phyloP scores from a whole-genome alignment of 35 echinoderm and acorn worm genomes.

The Ptychodera flava region DNA sequence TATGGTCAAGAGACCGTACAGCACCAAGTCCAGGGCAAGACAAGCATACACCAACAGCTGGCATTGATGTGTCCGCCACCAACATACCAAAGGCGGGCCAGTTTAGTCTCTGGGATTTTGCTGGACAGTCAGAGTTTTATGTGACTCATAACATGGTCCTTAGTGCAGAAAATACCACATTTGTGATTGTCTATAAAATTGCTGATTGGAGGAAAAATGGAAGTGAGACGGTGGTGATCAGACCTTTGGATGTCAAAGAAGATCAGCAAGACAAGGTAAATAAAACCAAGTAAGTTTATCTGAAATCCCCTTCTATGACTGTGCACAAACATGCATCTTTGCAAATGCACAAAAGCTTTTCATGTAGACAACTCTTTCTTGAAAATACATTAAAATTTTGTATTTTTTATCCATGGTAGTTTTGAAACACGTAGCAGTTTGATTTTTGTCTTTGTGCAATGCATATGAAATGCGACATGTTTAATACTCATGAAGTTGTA shows the following conservation, averaged over 20 bases:
- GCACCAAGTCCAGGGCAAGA: background rate
- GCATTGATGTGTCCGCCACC: background rate
- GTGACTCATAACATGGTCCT: slow-evolving; percentile 1
- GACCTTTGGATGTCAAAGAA: background rate
- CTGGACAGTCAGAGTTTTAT: slow-evolving; percentile 7
- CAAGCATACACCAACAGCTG: background rate
- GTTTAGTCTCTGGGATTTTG: slow-evolving; percentile 14
- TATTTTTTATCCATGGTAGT: no score
- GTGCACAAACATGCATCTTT: no score
- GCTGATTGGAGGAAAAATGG: background rate
- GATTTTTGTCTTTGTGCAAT: no score
- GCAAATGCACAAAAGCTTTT: no score
- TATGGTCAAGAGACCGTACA: no score
- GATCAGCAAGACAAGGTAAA: background rate
- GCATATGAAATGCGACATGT: no score
- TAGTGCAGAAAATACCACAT: background rate
- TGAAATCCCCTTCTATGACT: no score
- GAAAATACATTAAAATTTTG: no score
- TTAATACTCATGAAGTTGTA: no score
- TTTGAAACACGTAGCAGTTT: no score
- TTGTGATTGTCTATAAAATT: background rate
- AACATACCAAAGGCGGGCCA: background rate
- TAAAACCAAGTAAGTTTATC: no score
- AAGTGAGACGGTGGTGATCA: background rate
- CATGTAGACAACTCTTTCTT: no score